These are phyloP conservation scores for Drosophila truncata DNA, from an alignment of 1,140 invertebrate species.

Conservation along the genomic window DNA sequence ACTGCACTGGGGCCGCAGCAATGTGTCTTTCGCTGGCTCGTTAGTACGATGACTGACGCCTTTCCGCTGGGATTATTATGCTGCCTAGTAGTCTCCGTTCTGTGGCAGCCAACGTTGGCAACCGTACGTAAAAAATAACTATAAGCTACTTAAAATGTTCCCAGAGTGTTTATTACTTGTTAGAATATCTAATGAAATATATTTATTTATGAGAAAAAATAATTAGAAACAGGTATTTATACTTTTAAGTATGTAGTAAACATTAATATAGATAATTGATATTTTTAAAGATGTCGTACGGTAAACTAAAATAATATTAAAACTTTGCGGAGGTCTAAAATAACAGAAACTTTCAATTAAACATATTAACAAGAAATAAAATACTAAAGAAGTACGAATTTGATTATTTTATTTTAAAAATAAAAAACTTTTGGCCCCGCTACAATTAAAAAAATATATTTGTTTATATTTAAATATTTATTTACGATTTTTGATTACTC, in stretches of 20 bases:
- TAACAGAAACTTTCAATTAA: no score
- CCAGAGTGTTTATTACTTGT: not conserved
- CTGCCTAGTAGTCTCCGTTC: constrained; percentile 20
- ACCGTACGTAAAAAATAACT: constrained; percentile 37
- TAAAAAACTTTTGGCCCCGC: not conserved
- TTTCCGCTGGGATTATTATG: constrained; percentile 47
- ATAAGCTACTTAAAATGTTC: not conserved
- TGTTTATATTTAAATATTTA: not conserved
- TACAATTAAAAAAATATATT: not conserved
- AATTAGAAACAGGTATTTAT: not conserved
- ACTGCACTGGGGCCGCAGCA: constrained; percentile 44
- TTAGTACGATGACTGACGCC: constrained; percentile 50
- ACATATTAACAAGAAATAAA: no score
- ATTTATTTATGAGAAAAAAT: not conserved
- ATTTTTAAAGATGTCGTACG: not conserved
- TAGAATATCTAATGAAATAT: not conserved
- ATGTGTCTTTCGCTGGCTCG: constrained; percentile 25
- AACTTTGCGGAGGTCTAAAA: no score
- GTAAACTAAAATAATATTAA: not conserved
- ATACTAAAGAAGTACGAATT: no score
- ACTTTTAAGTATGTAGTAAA: not conserved
- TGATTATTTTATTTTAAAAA: no score
- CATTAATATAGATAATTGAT: not conserved
- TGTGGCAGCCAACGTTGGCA: constrained; percentile 22
- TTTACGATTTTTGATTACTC: constrained; percentile 5